phyloP scores from a whole-genome alignment of 2,888 invertebrate genomes.

The Ophonus ardosiacus region DNA sequence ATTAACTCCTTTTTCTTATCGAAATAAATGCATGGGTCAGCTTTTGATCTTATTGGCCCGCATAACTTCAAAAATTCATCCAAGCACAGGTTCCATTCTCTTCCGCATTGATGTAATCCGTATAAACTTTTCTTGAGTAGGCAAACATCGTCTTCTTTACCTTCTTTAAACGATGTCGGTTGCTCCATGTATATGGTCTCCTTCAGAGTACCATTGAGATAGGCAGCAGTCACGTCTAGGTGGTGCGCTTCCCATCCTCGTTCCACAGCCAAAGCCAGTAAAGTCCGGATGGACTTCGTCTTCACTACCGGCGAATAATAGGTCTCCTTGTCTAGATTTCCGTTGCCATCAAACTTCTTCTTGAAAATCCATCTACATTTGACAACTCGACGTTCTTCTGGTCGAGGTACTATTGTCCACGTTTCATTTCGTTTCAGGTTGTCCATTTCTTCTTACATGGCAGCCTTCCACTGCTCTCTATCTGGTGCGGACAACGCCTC shows the following conservation, averaged over 20 bases:
- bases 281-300: conserved; percentile 18
- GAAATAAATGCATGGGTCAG: conserved; percentile 48
- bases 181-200: conserved; percentile 7
- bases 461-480: neutral
- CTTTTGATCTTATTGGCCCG: neutral
- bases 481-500: neutral
- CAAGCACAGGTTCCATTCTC: conserved; percentile 23
- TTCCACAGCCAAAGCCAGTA: conserved; percentile 16
- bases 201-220: conserved; percentile 11
- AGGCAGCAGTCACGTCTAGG: conserved; percentile 18
- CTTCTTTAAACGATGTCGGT: conserved; percentile 4
- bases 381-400: neutral
- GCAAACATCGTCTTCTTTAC: conserved; percentile 13
- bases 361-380: conserved; percentile 12
- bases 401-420: conserved; percentile 21
- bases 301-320: neutral
- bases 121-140: conserved; percentile 34
- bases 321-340: neutral
- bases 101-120: conserved; percentile 12
- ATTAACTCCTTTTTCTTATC: neutral
- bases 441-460: conserved; percentile 1
- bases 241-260: conserved; percentile 1
- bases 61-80: conserved; percentile 16
- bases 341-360: neutral
- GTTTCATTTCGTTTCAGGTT: conserved; percentile 16